Conservation (phyloP, 2,113 vertebrate genomes). For the Zapus hudsonius region DNA sequence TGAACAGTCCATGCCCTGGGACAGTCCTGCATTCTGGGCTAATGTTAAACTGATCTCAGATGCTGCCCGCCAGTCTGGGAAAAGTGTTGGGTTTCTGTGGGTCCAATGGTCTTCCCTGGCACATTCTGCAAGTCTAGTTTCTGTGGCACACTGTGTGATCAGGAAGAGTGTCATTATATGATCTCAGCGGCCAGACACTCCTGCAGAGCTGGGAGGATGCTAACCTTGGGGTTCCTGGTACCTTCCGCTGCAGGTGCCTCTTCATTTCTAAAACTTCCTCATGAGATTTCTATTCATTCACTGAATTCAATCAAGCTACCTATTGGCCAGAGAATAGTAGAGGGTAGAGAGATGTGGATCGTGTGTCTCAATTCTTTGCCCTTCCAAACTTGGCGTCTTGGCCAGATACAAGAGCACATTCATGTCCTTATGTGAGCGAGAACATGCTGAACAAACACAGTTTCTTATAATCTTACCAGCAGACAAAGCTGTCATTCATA, state of each 20-base stretch:
- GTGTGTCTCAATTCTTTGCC: background rate
- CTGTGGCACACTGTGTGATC: conserved; percentile 23
- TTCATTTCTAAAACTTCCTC: background rate
- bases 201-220: background rate
- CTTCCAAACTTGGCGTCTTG: background rate
- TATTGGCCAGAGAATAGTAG: background rate
- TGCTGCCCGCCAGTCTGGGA: background rate
- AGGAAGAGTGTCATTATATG: background rate
- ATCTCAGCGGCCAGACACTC: background rate
- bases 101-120: conserved; percentile 2
- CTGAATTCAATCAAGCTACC: background rate
- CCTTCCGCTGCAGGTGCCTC: background rate
- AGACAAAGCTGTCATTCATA: conserved; percentile 3
- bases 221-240: background rate
- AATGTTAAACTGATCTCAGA: background rate
- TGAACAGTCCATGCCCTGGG: conserved; percentile 28
- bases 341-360: background rate
- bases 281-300: background rate
- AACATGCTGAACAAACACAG: background rate
- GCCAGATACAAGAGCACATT: background rate
- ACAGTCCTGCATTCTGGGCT: conserved; percentile 4
- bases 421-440: background rate
- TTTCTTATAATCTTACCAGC: background rate
- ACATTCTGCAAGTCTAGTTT: background rate
- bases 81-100: conserved; percentile 32